Base-by-base conservation (phyloP, 1,140 invertebrate species). In the Panulirus ornatus region DNA sequence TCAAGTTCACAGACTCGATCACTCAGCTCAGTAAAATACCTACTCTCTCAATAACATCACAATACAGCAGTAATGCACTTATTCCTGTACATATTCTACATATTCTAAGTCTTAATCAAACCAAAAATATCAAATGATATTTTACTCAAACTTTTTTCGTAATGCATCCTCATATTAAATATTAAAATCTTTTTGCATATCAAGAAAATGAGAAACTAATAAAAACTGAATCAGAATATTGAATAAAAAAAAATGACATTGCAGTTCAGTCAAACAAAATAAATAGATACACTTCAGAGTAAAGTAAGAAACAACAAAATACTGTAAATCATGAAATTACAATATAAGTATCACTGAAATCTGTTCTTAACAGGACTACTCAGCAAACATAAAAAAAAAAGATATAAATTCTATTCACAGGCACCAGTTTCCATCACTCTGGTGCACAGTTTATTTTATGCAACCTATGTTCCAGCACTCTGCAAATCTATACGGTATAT, bases 181-280 rank as follows among this genome's bases (percentile, higher is more conserved):
- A 22, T 58, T 22, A 75, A 75, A 75, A 75, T 66, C 30, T 22
- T 30, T 66, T 66, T 66, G 58, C 58, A 66, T 66, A 66, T 22
- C 30, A 30, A 66, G 58, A 27, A 27, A 44, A 44, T 75, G 36
- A 30, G 30, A 40, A 75, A 27, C 22, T 44, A 73, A 40, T 40
- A 75, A 75, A 58, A 38, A 75, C 71, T 40, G 40, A 40, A 27
- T 75, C 36, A 75, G 11, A 44, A 40, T 6, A 40, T 27, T 19
- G 22, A 58, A 58, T 75, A 16, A 75, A 75, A 75, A 75, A 38
- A 44, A 73, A 73, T 73, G n/a, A 73, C 6, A 19, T 47, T 47
- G 44, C 16, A 66, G 54, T 73, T 75, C 40, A 38, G 1, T 73
- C 30, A 75, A 75, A 75, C 6, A 19, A 75, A 42, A 40, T 38